A percentile compares a stretch with the other conserved stretches of the same genome.
phyloP scores from a whole-genome alignment of 37 sponge, comb jelly and placozoan species.

The Tethya wilhelma region DNA sequence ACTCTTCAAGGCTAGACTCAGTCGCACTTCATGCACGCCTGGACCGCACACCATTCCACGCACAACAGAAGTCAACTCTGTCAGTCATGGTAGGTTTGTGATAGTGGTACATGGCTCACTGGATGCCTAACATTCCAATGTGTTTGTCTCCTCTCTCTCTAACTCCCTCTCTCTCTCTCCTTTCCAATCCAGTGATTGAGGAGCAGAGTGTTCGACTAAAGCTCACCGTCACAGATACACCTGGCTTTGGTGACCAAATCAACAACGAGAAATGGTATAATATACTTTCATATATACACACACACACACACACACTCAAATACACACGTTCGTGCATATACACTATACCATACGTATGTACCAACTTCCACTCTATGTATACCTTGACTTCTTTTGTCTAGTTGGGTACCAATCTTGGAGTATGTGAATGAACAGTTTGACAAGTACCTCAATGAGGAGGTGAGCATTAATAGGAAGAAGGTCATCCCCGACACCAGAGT shows the following conservation, averaged over 20 bases:
- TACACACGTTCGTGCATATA: neutral
- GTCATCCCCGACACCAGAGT: conserved; percentile 94
- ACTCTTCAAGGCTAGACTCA: conserved; percentile 89
- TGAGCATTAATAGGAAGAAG: conserved; percentile 85
- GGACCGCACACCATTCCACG: conserved; percentile 80
- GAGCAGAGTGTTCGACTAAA: conserved; percentile 92
- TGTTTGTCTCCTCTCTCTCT: neutral
- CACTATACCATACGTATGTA: neutral
- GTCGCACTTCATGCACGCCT: conserved; percentile 85
- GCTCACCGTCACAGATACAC: conserved; percentile 95
- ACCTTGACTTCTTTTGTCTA: too few relatives aligned
- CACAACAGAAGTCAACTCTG: conserved; percentile 91
- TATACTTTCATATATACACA: neutral
- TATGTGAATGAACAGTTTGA: conserved; percentile 97
- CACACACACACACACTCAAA: neutral
- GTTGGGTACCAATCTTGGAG: conserved; percentile 92
- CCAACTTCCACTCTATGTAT: neutral
- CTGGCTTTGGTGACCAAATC: conserved; percentile 98
- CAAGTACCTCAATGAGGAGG: conserved; percentile 92
- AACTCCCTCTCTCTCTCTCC: too few relatives aligned
- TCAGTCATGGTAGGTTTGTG: conserved; percentile 89
- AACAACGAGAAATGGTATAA: conserved; percentile 91
- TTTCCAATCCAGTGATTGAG: conserved; percentile 82
- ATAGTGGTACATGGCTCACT: neutral
- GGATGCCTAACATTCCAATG: neutral